A percentile compares a stretch with the other conserved stretches of the same genome.
phyloP scores from a whole-genome alignment of 2,888 invertebrate genomes.

The Oscheius myriophilus region DNA sequence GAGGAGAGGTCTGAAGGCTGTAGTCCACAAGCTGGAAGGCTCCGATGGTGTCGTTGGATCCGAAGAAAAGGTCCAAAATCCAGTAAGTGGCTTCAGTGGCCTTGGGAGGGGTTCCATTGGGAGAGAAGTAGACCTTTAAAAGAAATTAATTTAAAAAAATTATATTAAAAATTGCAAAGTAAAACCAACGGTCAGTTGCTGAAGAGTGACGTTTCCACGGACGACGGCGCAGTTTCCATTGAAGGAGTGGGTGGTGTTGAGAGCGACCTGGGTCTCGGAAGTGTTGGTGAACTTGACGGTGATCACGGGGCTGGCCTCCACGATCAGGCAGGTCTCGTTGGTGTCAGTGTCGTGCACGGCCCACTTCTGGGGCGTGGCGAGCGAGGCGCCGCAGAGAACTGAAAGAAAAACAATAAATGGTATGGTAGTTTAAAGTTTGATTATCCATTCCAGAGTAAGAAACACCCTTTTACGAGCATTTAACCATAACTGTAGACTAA shows the following conservation, averaged over 20 bases:
- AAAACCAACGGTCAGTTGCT: constrained; percentile 42
- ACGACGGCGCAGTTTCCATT: constrained; percentile 44
- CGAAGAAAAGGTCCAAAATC: constrained; percentile 46
- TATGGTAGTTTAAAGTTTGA: no score
- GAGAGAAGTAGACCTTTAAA: constrained; percentile 47
- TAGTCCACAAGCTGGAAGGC: constrained; percentile 52
- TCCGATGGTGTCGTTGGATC: constrained; percentile 19
- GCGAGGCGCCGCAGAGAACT: background rate
- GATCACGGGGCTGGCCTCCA: constrained; percentile 45
- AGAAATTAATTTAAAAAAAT: background rate
- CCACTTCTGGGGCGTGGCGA: background rate
- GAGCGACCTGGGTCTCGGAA: constrained; percentile 29
- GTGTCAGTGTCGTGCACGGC: constrained; percentile 3
- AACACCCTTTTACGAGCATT: no score
- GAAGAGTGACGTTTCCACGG: constrained; percentile 38
- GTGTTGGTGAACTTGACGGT: constrained; percentile 33
- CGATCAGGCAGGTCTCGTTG: constrained; percentile 47
- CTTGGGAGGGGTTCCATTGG: constrained; percentile 30
- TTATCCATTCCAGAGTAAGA: no score
- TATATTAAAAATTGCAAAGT: background rate
- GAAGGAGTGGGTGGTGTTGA: constrained; percentile 35
- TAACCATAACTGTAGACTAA: no score
- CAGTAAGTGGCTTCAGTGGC: constrained; percentile 42
- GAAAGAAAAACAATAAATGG: no score
- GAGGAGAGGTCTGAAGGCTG: constrained; percentile 38